Base-by-base conservation (phyloP, 2,888 invertebrate species). In the Platypus cylindrus region DNA sequence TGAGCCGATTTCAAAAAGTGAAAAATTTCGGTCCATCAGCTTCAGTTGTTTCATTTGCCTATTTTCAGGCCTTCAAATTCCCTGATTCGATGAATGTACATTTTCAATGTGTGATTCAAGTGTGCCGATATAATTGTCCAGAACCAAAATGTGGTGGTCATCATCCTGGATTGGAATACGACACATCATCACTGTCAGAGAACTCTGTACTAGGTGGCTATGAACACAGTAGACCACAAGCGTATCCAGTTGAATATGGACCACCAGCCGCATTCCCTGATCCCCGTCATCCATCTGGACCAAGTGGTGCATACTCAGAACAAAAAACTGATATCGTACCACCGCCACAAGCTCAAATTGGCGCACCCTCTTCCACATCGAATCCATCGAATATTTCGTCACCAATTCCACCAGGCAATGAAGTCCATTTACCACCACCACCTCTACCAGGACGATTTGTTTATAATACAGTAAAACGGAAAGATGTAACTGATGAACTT, bases 41-140 rank as follows among this genome's bases (percentile, higher is more conserved):
- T 3, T 89, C 89, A 0, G 91, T 91, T 3, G 89, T 91, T 11
- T 89, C 89, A 33, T 91, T 90, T 57, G 90, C 91, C 9, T 89
- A 91, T 65, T 91, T 91, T 82, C 90, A 91, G 65, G 91, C 91
- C 4, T 91, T 91, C 68, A 91, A 91, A 63, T 91, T 91, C 75
- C 91, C 91, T 2, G 91, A 91, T 60, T 89, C 89, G 8, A 91
- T 91, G 90, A 90, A 91, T 59, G 91, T 91, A 3, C 90, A 90
- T 71, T 91, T 91, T 80, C 91, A 91, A 61, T 91, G 91, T 58
- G 89, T 90, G 26, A 91, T 91, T 49, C 91, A 91, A 67, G 90
- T 91, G 3, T 91, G 91, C 55, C 73, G 90, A 49, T 86, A 87
- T 61, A 87, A 90, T 57, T 91, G 90, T 50, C 90, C 90, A 2